Base-by-base conservation (phyloP, 2,888 invertebrate species). In the Lepidocyrtoides sp. region DNA sequence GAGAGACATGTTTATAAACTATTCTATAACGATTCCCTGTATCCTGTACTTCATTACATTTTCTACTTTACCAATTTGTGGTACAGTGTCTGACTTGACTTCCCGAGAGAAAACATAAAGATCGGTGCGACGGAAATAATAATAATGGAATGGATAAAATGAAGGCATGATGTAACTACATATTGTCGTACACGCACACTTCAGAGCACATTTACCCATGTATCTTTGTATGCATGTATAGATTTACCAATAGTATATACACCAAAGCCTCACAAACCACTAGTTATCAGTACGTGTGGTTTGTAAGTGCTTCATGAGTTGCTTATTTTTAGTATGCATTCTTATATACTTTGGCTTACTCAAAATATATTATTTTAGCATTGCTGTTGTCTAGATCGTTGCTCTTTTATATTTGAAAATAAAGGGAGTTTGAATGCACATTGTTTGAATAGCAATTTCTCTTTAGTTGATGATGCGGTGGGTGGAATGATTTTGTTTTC, bases 281-380 rank as follows among this genome's bases (percentile, higher is more conserved):
- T 29, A 69, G 66, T 66, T 84, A 84, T n/a, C n/a, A 84, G 83
- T 51, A 51, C 66, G 29, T 84, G 83, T 20, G 83, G 83, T 84
- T 84, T 84, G 83, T 69, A 14, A 69, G 51, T 69, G 29, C 54
- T 54, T 44, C 44, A n/a, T n/a, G n/a, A 26, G 29, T 79, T 26
- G n/a, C 44, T 41, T 4, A 2, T 36, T 36, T 2, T 36, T 2
- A 36, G 7, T 36, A 36, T 36, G 36, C 36, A 2, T 36, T 4
- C 36, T 2, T 36, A 36, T 36, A 4, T 36, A 36, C 7, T n/a
- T n/a, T n/a, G n/a, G n/a, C n/a, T n/a, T n/a, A n/a, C n/a, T n/a
- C n/a, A n/a, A 36, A 7, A 36, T 36, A 36, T 36, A 36, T 36
- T 7, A 36, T 7, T 36, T 14, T 32, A 66, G 7, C 12, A 66